Evolutionary conservation across 2,888 invertebrate genomes (phyloP).

Genomic region (Pediacus dermestoides): DNA sequence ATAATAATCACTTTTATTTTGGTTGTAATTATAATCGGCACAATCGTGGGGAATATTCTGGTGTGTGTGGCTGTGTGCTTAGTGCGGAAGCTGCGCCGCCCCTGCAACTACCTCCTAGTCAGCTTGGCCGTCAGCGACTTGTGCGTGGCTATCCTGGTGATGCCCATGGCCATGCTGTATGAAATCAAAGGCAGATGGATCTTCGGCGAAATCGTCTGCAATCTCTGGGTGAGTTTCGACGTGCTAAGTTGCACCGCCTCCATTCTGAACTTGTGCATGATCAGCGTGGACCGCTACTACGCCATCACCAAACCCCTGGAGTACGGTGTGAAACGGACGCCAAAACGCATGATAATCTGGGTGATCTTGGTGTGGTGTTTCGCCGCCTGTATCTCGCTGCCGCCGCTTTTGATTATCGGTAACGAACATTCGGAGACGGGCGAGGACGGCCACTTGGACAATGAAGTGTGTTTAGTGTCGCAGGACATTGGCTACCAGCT

Average conservation of each 20-base stretch:
- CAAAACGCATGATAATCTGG: constrained; percentile 84
- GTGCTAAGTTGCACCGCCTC: constrained; percentile 98
- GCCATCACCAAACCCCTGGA: constrained; percentile 91
- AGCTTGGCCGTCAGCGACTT: constrained; percentile 95
- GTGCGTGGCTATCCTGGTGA: constrained; percentile 91
- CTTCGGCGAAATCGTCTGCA: constrained; percentile 87
- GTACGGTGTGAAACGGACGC: constrained; percentile 92
- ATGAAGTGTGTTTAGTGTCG: constrained; percentile 76
- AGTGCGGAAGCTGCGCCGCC: constrained; percentile 84
- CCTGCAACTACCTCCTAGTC: constrained; percentile 88
- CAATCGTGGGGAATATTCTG: constrained; percentile 84
- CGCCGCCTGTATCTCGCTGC: constrained; percentile 90
- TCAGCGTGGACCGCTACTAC: constrained; percentile 93
- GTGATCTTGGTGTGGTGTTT: constrained; percentile 90
- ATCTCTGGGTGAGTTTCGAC: constrained; percentile 96
- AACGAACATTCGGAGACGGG: constrained; percentile 69
- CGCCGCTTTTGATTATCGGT: constrained; percentile 84
- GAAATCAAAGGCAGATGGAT: constrained; percentile 92
- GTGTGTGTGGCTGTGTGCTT: constrained; percentile 95
- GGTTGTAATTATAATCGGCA: constrained; percentile 72
- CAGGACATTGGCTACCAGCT: constrained; percentile 96
- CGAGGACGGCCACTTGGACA: constrained; percentile 43
- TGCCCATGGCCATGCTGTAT: constrained; percentile 95
- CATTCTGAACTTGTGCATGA: constrained; percentile 96
- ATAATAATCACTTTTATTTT: constrained; percentile 71